Evolutionary conservation across 2,888 invertebrate genomes (phyloP), one percentile per base, ranked within the genome.

Genomic region (Nomada flava): DNA sequence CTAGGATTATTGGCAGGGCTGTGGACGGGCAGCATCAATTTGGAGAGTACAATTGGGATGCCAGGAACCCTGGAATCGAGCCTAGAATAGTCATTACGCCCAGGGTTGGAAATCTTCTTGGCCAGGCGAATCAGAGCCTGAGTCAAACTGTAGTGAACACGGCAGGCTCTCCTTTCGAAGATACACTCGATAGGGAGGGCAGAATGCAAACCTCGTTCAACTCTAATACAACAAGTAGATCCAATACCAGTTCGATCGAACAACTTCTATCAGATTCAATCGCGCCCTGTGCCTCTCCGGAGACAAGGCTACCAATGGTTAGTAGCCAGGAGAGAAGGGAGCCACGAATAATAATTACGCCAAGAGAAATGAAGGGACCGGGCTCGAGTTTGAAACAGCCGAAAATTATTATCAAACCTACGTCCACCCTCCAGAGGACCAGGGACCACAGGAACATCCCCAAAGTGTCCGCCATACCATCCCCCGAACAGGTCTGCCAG

Each of bases 311-410:
- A 2, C 5, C 68, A 1, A 52, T 0, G 3, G 2, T 1, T 2
- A 0, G 2, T 0, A 60, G 44, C 9, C 26, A 20, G 4, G 94
- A 92, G 65, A 92, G 94, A 77, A 89, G 90, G 47, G 96, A 96
- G 88, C 95, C 95, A 0, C 95, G 95, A 90, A 95, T 96, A 77
- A 94, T 96, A 52, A 96, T 96, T 26, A 95, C 95, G 87, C 95
- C 96, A 10, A 95, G 95, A 0, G 94, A 95, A 59, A 89, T 92
- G 2, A 94, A 93, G 78, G 73, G 59, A 0, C 18, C 65, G 10
- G 57, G 73, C 20, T 69, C 79, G 18, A 90, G 79, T 60, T 36
- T 88, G 15, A 93, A 93, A 63, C 92, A 92, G 36, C 93, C 93
- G 0, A 93, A 93, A 83, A 93, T 93, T 65, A 93, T 93, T 64